These are phyloP conservation scores for Anomalospiza imberbis DNA, from an alignment of 2,797 vertebrate genomes.

Conservation along the genomic window DNA sequence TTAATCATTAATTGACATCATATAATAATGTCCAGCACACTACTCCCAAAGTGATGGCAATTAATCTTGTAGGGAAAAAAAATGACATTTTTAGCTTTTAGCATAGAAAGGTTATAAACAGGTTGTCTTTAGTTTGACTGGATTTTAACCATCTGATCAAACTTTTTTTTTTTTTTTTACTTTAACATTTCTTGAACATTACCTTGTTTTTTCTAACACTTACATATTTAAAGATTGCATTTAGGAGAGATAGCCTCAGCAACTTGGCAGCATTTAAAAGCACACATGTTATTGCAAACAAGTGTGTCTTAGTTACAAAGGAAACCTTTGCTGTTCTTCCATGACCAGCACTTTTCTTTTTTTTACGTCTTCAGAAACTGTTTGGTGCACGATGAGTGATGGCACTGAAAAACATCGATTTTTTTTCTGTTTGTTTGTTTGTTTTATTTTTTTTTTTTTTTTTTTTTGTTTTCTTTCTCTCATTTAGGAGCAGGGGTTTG, in stretches of 20 bases:
- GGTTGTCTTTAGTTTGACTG: constrained; percentile 41
- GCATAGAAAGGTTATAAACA: constrained; percentile 36
- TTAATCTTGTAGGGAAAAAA: constrained; percentile 30
- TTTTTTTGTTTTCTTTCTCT: background rate
- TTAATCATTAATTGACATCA: constrained; percentile 57
- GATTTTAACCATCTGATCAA: constrained; percentile 54
- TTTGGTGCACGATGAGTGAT: background rate
- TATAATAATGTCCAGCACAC: constrained; percentile 48
- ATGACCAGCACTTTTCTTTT: background rate
- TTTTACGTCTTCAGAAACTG: background rate
- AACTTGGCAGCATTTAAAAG: constrained; percentile 44
- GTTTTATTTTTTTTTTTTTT: background rate
- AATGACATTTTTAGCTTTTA: constrained; percentile 40
- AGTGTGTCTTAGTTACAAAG: constrained; percentile 39
- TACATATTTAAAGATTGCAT: constrained; percentile 36
- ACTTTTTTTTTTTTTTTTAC: background rate
- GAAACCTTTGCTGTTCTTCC: background rate
- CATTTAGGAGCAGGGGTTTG: background rate
- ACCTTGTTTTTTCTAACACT: constrained; percentile 50
- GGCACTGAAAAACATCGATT: background rate
- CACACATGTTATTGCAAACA: constrained; percentile 37
- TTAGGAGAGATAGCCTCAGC: constrained; percentile 27
- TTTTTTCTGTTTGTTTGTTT: background rate
- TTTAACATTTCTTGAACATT: background rate
- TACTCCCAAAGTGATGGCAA: constrained; percentile 43